Percentiles rank a stretch among this genome's conserved stretches.
phyloP scores from a whole-genome alignment of 2,113 vertebrate species.

The Atherinomorus stipes region DNA sequence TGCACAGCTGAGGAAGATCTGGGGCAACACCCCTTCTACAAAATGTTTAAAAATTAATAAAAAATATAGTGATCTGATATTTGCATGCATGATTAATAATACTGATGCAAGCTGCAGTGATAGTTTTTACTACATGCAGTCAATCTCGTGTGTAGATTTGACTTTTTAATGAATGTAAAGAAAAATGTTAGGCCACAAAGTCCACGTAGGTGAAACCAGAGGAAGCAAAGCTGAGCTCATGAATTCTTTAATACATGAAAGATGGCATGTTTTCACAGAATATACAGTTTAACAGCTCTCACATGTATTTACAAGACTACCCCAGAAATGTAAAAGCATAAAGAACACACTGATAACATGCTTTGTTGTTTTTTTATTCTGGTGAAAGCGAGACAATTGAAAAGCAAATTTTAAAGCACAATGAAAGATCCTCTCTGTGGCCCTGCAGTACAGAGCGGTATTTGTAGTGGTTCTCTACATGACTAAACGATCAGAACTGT shows the following conservation, averaged over 20 bases:
- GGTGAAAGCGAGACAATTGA: not conserved
- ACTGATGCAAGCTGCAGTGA: too few species aligned
- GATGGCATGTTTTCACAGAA: constrained; percentile 79
- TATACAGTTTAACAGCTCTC: constrained; percentile 85
- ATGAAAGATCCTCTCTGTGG: not conserved
- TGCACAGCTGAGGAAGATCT: not conserved
- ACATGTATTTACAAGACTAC: constrained; percentile 65
- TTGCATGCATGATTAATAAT: too few species aligned
- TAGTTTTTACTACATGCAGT: too few species aligned
- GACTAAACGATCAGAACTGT: constrained; percentile 3
- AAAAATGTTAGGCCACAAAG: too few species aligned
- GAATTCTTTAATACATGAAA: constrained; percentile 85
- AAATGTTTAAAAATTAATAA: not conserved
- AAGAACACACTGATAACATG: constrained; percentile 7
- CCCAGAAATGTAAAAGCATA: constrained; percentile 21
- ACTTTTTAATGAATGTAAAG: too few species aligned
- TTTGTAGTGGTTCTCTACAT: constrained; percentile 34
- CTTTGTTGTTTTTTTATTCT: constrained; percentile 1
- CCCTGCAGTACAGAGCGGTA: constrained; percentile 10
- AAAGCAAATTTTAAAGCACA: not conserved
- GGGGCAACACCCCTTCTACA: not conserved
- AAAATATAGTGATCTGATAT: too few species aligned
- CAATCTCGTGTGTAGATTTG: too few species aligned
- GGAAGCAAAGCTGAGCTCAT: constrained; percentile 54
- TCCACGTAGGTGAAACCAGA: not conserved